Conservation (phyloP, 2,113 vertebrate genomes). For the Synchiropus splendidus region DNA sequence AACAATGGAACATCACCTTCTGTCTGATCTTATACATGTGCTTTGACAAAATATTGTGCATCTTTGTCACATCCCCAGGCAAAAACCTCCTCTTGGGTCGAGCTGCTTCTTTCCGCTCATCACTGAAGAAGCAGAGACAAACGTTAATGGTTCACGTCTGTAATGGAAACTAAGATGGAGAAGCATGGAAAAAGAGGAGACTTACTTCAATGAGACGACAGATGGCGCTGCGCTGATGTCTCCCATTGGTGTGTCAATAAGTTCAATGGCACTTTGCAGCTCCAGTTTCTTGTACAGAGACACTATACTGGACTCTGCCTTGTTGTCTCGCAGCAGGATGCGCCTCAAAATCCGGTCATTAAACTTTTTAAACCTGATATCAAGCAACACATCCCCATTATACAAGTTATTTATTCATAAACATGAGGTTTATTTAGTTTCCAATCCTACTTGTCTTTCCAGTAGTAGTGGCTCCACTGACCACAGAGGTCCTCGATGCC, state of each 20-base stretch:
- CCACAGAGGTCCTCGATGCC: slow-evolving; percentile 91
- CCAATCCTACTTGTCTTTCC: slow-evolving; percentile 84
- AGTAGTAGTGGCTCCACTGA: slow-evolving; percentile 91
- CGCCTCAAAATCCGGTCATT: slow-evolving; percentile 79
- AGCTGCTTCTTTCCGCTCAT: slow-evolving; percentile 59
- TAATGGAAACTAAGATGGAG: too few species aligned
- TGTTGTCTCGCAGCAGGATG: slow-evolving; percentile 74
- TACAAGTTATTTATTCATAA: not conserved
- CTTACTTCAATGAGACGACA: slow-evolving; percentile 63
- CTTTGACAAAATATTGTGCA: slow-evolving; percentile 82
- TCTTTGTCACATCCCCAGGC: slow-evolving; percentile 76
- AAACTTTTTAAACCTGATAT: slow-evolving; percentile 82
- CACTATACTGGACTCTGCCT: slow-evolving; percentile 81
- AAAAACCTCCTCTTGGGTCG: slow-evolving; percentile 70
- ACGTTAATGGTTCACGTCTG: too few species aligned
- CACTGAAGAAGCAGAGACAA: slow-evolving; percentile 23
- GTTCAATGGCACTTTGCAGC: slow-evolving; percentile 79
- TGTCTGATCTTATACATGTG: slow-evolving; percentile 92
- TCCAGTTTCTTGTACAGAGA: slow-evolving; percentile 88
- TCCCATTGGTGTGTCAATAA: slow-evolving; percentile 69
- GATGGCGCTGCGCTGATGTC: slow-evolving; percentile 63
- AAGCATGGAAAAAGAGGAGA: slow-evolving; percentile 4
- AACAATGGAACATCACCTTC: slow-evolving; percentile 50
- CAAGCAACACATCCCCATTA: not conserved
- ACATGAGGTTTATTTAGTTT: too few species aligned